A percentile compares a stretch with the other conserved stretches of the same genome.
Conservation (phyloP, 2,113 vertebrate species). For the Gobiocypris rarus region DNA sequence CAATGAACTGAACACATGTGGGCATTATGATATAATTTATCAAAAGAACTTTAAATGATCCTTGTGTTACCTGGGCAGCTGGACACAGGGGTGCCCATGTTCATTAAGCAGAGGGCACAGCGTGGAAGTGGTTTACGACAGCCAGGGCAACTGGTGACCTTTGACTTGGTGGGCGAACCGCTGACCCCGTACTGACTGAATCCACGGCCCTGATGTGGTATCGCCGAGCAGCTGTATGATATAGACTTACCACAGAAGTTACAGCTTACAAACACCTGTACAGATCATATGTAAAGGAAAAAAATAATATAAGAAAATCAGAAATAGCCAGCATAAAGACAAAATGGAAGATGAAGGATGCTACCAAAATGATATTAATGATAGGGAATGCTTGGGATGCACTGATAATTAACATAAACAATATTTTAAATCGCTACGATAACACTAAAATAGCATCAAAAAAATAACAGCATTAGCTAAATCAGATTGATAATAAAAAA, state of each 20-base stretch:
- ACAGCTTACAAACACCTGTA: constrained; percentile 98
- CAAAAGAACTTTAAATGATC: constrained; percentile 1
- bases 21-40: neutral
- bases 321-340: constrained; percentile 17
- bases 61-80: constrained; percentile 85
- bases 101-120: constrained; percentile 97
- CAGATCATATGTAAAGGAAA: neutral
- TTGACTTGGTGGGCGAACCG: constrained; percentile 96
- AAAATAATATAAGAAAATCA: constrained; percentile 22
- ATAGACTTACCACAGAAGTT: constrained; percentile 99
- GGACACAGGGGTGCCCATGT: constrained; percentile 98
- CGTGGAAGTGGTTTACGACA: constrained; percentile 97
- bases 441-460: neutral
- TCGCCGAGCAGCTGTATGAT: constrained; percentile 94
- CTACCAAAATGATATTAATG: neutral
- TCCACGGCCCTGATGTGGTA: constrained; percentile 95
- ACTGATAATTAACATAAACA: neutral
- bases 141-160: constrained; percentile 97
- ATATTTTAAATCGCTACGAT: neutral
- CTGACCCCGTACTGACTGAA: constrained; percentile 98
- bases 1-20: neutral
- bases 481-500: neutral
- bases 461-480: too few relatives aligned
- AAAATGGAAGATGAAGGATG: neutral
- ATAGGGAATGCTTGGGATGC: neutral